Evolutionary conservation across 2,888 invertebrate genomes (phyloP), one percentile per base, ranked within the genome.

Genomic region (Dicranocentrus wangi): DNA sequence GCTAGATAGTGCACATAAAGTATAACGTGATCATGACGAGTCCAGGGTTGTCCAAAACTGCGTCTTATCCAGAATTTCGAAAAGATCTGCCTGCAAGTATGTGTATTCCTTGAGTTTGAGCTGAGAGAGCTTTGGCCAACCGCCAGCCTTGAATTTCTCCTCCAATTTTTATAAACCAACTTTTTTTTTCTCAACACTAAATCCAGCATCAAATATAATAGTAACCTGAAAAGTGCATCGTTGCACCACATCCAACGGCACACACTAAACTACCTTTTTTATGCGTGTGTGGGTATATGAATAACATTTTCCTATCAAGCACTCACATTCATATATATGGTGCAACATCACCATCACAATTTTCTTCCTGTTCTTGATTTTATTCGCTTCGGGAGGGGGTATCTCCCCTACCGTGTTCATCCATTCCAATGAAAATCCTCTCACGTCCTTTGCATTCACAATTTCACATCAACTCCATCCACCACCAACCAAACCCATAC

Each of bases 331-430:
- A 8, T 39, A 39, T 51, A 32, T 58, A n/a, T 60, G 17, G 47
- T 43, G 47, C 43, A 32, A 55, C 42, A 27, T 58, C 47, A 71
- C 73, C 73, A 81, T 81, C 80, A 81, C 43, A 81, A 81, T 81
- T 81, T 78, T 82, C 84, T 83, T 86, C 85, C 86, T 85, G 85
- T 85, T 85, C 84, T 86, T 86, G 86, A 87, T 87, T 87, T 87
- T 87, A 87, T 86, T 87, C 86, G 86, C 86, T 86, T 86, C 82
- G 47, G 84, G 84, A 85, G 86, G 86, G 86, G 86, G 85, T 81
- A 68, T 81, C 83, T 82, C 84, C 84, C 86, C 84, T 82, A 82
- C 65, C 65, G 85, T 81, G 86, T 83, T 81, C 83, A 83, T 84
- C 85, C 82, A 83, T 82, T 82, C 81, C 85, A 76, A 79, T 82